Conservation (phyloP, 1,140 invertebrate genomes). For the Dinoponera quadriceps region DNA sequence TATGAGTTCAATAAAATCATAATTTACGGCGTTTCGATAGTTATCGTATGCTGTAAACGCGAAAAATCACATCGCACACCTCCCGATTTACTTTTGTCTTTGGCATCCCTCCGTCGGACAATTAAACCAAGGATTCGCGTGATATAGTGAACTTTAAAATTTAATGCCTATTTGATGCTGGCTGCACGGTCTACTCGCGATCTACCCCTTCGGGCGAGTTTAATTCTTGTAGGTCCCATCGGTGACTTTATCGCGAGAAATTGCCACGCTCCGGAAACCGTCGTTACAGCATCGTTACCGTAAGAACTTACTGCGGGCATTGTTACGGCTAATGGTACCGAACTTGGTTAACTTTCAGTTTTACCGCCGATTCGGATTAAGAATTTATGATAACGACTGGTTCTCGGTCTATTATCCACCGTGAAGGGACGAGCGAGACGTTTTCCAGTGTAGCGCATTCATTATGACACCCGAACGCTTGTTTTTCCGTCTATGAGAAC, state of each 20-base stretch:
- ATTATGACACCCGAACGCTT: conserved; percentile 63
- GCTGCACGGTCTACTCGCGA: conserved; percentile 48
- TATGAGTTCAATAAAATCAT: background rate
- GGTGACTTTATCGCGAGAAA: conserved; percentile 85
- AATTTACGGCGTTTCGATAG: background rate
- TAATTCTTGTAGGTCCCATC: conserved; percentile 84
- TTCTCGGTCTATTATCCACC: conserved; percentile 71
- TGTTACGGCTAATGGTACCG: conserved; percentile 85
- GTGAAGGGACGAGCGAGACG: conserved; percentile 53
- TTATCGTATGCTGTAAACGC: background rate
- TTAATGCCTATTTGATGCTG: conserved; percentile 67
- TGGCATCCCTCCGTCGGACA: background rate
- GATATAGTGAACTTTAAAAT: conserved; percentile 64
- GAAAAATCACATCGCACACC: background rate
- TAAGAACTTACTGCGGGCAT: conserved; percentile 83
- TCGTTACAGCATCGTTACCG: conserved; percentile 86
- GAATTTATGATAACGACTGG: conserved; percentile 84
- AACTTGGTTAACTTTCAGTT: conserved; percentile 85
- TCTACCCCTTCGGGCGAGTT: conserved; percentile 80
- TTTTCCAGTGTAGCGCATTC: conserved; percentile 61
- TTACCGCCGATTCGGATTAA: conserved; percentile 86
- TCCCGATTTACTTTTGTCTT: background rate
- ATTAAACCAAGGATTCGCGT: conserved; percentile 55
- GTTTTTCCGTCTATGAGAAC: conserved; percentile 35
- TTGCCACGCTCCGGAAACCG: conserved; percentile 80